Base-by-base conservation (phyloP, 2,797 vertebrate species). In the Pseudomugil gertrudae region DNA sequence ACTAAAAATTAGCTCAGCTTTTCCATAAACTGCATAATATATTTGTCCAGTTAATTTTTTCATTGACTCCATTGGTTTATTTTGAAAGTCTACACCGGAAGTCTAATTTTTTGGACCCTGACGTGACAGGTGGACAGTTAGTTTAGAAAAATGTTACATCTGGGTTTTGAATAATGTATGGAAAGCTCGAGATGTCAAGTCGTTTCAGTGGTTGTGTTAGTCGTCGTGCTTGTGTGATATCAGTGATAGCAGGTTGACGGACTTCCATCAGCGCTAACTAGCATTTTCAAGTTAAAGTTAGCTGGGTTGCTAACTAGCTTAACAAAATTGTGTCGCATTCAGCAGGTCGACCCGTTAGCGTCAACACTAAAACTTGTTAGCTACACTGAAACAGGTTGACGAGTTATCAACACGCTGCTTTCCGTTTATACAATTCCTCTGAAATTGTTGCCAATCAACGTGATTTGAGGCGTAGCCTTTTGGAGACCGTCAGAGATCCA, bases 381-480 rank as follows among this genome's bases (percentile, higher is more conserved):
- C 10, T 17, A 17, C 7, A 13, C 4, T 7, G 26, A 26, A n/a
- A 21, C 21, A 1, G 14, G 10, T 45, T 7, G 1, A 35, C 1
- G 32, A 45, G 58, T 54, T 35, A 43, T 19, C 48, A 21, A 19
- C 60, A n/a, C 51, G 23, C 53, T n/a, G 27, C 5, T 40, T 48
- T 63, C 3, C 29, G 11, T n/a, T 21, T 27, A 17, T 45, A 1
- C 10, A 27, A 38, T 8, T 27, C 48, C 63, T 10, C 21, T 10
- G 9, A 23, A 48, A 79, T 73, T 74, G 68, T 78, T 72, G 74
- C 55, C 73, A 29, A 67, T 70, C 66, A 63, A 68, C 73, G 79
- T 63, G 74, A 74, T 75, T 66, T 58, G 79, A 85, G 87, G 90
- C 86, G 86, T 84, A 51, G 71, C 85, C 76, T 60, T 10, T 19